A percentile compares a stretch with the other conserved stretches of the same genome.
These are phyloP conservation scores for Strix uralensis DNA, from an alignment of 2,113 vertebrate species.

Conservation along the genomic window DNA sequence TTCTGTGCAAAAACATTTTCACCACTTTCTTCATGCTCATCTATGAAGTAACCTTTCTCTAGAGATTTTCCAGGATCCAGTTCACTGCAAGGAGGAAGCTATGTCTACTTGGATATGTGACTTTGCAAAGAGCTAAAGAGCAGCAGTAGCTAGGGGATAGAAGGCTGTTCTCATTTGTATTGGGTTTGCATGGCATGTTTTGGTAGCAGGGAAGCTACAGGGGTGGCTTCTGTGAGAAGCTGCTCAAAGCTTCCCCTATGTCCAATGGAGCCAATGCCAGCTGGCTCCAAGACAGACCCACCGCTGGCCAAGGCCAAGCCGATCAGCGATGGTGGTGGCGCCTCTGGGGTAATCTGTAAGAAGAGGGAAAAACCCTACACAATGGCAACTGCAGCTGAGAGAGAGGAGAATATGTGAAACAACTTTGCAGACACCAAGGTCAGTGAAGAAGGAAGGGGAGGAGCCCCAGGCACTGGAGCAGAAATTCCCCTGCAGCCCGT, in stretches of 20 bases:
- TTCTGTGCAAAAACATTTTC: background rate
- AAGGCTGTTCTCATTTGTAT: background rate
- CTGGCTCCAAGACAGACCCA: background rate
- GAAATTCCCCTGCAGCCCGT: background rate
- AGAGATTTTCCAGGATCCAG: background rate
- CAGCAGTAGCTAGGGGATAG: background rate
- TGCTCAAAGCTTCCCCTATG: background rate
- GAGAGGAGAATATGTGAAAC: background rate
- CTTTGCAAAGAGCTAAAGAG: background rate
- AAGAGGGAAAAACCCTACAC: background rate
- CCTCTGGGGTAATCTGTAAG: background rate
- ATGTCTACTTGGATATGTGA: background rate
- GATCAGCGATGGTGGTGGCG: background rate
- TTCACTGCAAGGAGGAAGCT: background rate
- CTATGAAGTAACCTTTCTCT: background rate
- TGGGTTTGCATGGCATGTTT: background rate
- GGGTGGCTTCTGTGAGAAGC: background rate
- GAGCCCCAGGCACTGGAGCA: fast-evolving
- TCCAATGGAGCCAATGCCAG: background rate
- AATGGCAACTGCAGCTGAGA: background rate
- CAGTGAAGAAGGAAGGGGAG: background rate
- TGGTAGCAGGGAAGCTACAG: background rate
- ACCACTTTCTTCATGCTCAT: background rate
- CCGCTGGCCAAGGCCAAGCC: background rate
- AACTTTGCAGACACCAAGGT: no score